These are phyloP conservation scores for Leuciscus waleckii DNA, from an alignment of 2,797 vertebrate genomes.

Conservation along the genomic window DNA sequence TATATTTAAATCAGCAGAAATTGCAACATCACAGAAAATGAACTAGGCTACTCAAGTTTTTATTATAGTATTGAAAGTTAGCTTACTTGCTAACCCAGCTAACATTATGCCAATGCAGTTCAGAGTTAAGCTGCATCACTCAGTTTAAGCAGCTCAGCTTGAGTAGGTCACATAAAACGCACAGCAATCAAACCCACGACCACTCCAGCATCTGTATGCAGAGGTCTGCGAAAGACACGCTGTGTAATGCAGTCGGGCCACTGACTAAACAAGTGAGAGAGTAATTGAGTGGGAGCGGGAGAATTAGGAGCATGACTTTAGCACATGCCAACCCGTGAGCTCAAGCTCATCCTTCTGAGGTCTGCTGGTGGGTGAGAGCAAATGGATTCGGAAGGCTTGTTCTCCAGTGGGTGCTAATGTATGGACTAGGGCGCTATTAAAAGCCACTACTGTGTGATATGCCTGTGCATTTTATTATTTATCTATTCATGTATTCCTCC, in stretches of 20 bases:
- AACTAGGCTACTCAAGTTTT: background rate
- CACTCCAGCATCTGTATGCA: constrained; percentile 30
- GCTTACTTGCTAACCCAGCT: background rate
- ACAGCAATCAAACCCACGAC: constrained; percentile 36
- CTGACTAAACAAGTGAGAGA: constrained; percentile 44
- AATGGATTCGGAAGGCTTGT: constrained; percentile 60
- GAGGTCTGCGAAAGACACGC: constrained; percentile 17
- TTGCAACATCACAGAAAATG: background rate
- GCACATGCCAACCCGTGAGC: constrained; percentile 56
- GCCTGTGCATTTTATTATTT: constrained; percentile 59
- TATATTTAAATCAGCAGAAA: background rate
- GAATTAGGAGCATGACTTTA: constrained; percentile 53
- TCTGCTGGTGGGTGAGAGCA: constrained; percentile 58
- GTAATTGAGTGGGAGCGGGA: constrained; percentile 47
- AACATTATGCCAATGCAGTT: constrained; percentile 16
- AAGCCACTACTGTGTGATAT: constrained; percentile 57
- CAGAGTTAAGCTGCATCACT: constrained; percentile 21
- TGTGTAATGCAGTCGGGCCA: constrained; percentile 29
- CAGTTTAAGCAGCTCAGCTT: constrained; percentile 10
- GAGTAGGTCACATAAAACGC: constrained; percentile 33
- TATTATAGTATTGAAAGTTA: constrained; percentile 5
- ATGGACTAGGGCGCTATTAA: constrained; percentile 62
- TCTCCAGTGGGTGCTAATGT: constrained; percentile 63
- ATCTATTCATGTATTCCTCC: constrained; percentile 61
- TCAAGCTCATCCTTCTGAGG: constrained; percentile 53